Evolutionary conservation across 2,888 invertebrate genomes (phyloP).

Genomic region (Diplolepis rosae): DNA sequence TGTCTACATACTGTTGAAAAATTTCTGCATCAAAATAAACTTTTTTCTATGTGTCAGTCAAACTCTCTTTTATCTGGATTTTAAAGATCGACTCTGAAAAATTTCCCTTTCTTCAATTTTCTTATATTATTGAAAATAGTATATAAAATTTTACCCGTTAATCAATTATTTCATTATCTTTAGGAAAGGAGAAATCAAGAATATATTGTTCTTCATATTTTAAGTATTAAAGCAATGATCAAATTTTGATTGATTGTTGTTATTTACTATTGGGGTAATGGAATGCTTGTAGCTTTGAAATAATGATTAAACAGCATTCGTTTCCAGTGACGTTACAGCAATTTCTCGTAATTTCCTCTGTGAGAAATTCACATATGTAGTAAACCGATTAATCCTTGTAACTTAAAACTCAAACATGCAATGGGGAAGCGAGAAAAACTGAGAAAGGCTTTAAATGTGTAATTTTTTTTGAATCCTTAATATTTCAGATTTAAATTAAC

Average conservation of each 20-base stretch:
- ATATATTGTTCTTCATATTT: too few relatives aligned
- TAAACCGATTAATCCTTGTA: constrained; percentile 25
- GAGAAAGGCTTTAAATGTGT: neutral
- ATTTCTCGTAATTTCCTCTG: constrained; percentile 25
- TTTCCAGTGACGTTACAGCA: constrained; percentile 8
- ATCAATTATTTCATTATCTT: too few relatives aligned
- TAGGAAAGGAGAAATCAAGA: too few relatives aligned
- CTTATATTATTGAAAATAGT: too few relatives aligned
- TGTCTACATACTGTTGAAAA: neutral
- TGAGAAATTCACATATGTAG: constrained; percentile 22
- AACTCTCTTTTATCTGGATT: too few relatives aligned
- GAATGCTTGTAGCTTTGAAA: constrained; percentile 3
- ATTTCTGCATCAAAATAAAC: neutral
- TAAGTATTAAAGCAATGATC: neutral
- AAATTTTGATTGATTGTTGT: neutral
- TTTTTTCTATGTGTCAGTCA: neutral
- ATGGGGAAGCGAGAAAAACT: neutral
- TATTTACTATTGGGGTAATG: neutral
- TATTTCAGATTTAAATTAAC: neutral
- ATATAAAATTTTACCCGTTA: too few relatives aligned
- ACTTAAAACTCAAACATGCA: neutral
- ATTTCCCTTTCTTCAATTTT: too few relatives aligned
- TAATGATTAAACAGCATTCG: constrained; percentile 13
- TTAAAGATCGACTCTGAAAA: too few relatives aligned
- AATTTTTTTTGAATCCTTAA: neutral